phyloP scores from a whole-genome alignment of 2,888 invertebrate genomes.

The Torymus texanus region DNA sequence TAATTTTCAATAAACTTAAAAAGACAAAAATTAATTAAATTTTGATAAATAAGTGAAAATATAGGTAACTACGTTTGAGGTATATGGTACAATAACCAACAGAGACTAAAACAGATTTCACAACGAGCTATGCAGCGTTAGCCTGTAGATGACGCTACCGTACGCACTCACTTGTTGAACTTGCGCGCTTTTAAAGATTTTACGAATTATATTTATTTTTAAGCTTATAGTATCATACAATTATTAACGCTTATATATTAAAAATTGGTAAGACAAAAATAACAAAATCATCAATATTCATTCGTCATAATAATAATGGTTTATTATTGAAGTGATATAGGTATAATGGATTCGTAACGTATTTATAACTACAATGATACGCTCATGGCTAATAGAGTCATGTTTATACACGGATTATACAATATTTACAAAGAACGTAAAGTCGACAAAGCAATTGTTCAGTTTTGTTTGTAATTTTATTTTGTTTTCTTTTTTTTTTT shows the following conservation, averaged over 20 bases:
- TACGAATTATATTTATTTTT: too few relatives aligned
- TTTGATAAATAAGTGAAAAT: too few relatives aligned
- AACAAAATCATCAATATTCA: slow-evolving; percentile 29
- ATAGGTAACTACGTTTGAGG: too few relatives aligned
- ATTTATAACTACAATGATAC: slow-evolving; percentile 72
- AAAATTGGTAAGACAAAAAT: slow-evolving; percentile 1
- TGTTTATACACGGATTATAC: slow-evolving; percentile 75
- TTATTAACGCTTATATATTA: background rate
- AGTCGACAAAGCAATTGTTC: slow-evolving; percentile 70
- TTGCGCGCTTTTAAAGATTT: too few relatives aligned
- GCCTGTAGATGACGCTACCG: slow-evolving; percentile 6
- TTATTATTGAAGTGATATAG: slow-evolving; percentile 75
- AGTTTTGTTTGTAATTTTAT: slow-evolving; percentile 53
- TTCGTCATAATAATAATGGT: slow-evolving; percentile 70
- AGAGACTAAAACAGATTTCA: slow-evolving; percentile 22
- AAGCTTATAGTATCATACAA: background rate
- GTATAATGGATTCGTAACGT: slow-evolving; percentile 74
- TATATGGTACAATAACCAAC: background rate
- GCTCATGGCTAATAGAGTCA: slow-evolving; percentile 71
- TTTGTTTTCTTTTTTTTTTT: slow-evolving; percentile 49
- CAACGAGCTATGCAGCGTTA: background rate
- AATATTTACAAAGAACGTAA: slow-evolving; percentile 74
- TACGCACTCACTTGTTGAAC: background rate
- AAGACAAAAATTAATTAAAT: too few relatives aligned
- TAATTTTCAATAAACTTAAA: background rate